Base-by-base conservation (phyloP, 2,888 invertebrate species). In the Dicranocentrus wangi region DNA sequence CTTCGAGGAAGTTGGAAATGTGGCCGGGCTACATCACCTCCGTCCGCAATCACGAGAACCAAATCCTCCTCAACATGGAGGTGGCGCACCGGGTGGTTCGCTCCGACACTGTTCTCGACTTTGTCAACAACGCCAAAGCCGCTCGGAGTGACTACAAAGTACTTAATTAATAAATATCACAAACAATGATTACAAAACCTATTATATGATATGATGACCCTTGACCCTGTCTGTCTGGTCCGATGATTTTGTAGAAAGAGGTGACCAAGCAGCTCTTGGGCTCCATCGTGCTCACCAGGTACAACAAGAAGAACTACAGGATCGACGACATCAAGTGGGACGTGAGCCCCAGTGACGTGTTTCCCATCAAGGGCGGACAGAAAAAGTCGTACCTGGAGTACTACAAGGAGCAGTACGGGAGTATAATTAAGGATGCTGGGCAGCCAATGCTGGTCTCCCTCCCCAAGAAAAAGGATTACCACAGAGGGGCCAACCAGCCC, bases 1-100 rank as follows among this genome's bases (percentile, higher is more conserved):
- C 90, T 0, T 92, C 94, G 23, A 91, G 90, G 83, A 91, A 90
- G 51, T 87, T 95, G 15, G 93, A 94, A 87, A 88, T 95, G 0
- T 95, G 95, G 94, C 95, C 95, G 0, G 89, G 89, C 3, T 87
- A 87, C 69, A 86, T 87, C 17, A 88, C 89, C 0, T 87, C 88
- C 2, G 88, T 89, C 51, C 87, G 88, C 1, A 87, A 88, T 51
- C 88, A 89, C 83, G 89, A 89, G 80, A 76, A 87, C 2, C 82
- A 87, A 1, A 81, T 89, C 27, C 85, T 89, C 82, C 84, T 89
- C 83, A 87, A 87, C 58, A 87, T 88, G 2, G 89, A 89, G 71
- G 86, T 88, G 2, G 85, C 87, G 0, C 88, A 88, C 85, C 89
- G 89, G 75, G 87, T 89, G 39, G 84, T 89, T 19, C 87, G 89